Evolutionary conservation across 2,888 invertebrate genomes (phyloP), one percentile per base, ranked within the genome.

Genomic region (Ophion ventricosus): DNA sequence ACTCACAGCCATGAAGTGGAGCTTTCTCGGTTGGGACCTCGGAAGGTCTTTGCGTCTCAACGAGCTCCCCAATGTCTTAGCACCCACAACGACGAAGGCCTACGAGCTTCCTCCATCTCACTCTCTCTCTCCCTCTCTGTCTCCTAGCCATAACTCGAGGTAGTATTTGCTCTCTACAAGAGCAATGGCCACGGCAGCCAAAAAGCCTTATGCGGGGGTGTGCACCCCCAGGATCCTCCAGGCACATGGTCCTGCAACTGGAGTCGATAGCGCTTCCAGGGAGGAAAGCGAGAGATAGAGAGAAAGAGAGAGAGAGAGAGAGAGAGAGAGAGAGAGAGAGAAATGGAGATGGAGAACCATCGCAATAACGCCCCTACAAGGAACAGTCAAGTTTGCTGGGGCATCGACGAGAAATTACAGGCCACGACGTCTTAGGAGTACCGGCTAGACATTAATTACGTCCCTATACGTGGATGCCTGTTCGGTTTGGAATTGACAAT

Each of bases 391-490:
- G 87, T 90, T 91, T 88, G 87, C 87, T 64, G 85, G 87, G 89
- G 88, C 90, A 90, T 89, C 88, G 88, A 89, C 89, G 88, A 90
- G 90, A 91, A 91, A 91, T 91, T 91, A 91, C 88, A 90, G 88
- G 86, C 73, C 49, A 7, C n/a, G 87, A 80, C 56, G 89, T 89
- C 89, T 87, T 86, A 23, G 64, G 40, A 56, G 35, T 26, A 23
- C 17, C 17, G 43, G 49, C 25, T 63, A 56, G 66, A 76, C 76
- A 67, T 57, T 67, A 75, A 75, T 75, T 64, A 64, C 35, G 17
- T 61, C 54, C 8, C 11, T 3, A 54, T 25, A 64, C 35, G 23
- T 73, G 56, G 43, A 10, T 70, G 29, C 86, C 86, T 81, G 77
- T 61, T 59, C 87, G 89, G 86, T 54, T 56, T 69, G n/a, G 35